Evolutionary conservation across 1,140 invertebrate genomes (phyloP), one percentile per base, ranked within the genome.

Genomic region (Trichonephila clavipes): DNA sequence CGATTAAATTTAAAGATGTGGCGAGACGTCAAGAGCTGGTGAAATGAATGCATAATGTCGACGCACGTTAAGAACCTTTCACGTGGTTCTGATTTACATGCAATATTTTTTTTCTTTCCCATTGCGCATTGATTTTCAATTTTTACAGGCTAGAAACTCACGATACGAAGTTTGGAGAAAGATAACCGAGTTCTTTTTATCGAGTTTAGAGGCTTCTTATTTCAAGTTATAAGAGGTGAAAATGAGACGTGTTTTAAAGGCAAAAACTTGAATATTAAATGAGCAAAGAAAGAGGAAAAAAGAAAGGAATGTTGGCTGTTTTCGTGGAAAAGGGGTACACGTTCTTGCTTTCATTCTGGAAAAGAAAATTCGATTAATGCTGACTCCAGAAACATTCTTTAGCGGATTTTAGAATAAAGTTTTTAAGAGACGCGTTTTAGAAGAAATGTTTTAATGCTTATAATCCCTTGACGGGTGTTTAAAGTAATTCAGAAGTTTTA

Each of bases 1-100:
- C 51, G 82, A 83, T 83, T 83, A 83, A 83, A 83, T 83, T 51
- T 58, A 83, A 83, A 83, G 82, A 83, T 83, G 44, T 83, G 82
- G 18, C 21, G 82, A n/a, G n/a, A 58, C 19, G 18, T 16, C 18
- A 83, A 24, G 6, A 59, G 19, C 44, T n/a, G 10, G 51, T 21
- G n/a, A 58, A 58, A 83, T 83, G 82, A 83, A 83, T 83, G 82
- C 82, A 83, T 83, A 58, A 83, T 83, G 51, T 59, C 82, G 2
- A 21, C 19, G n/a, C 82, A 14, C 51, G 82, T 83, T 83, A 83
- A 59, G 44, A 59, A 19, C 18, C 44, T 21, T 58, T 59, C 51
- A 28, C 82, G n/a, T 83, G 82, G n/a, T 51, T 21, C 51, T 83
- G 40, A 59, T 59, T 83, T 59, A 18, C 82, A 58, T n/a, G n/a